Base-by-base conservation (phyloP, 2,888 invertebrate species). In the Agonopterix arenella region DNA sequence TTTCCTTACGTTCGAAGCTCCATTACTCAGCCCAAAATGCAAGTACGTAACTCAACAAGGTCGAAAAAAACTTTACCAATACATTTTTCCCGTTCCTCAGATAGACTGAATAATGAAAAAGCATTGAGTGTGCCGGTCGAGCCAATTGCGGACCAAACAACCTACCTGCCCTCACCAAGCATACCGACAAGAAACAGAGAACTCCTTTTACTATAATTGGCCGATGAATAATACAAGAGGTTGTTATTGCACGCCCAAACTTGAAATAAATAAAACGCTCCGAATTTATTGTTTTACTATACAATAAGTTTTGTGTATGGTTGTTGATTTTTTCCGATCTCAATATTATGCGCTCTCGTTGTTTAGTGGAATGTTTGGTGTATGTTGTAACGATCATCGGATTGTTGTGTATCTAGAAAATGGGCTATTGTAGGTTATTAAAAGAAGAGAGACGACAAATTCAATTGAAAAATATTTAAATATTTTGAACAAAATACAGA, bases 201-300 rank as follows among this genome's bases (percentile, higher is more conserved):
- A 81, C 84, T 84, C 83, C 84, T 84, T 84, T 86, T 78, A 80
- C 80, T 79, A 81, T 89, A 89, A 90, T 89, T 89, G 89, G 86
- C 75, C 80, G 71, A 82, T 90, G 89, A 89, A 90, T 90, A 89
- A 89, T 85, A 89, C 89, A 90, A 80, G 67, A 83, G 83, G 71
- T 78, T 71, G 81, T 86, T 88, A 86, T 82, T 79, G 78, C 73
- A 72, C 62, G 65, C 69, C 69, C 71, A 73, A 81, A 78, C 78
- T 76, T 70, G 77, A 77, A 68, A 76, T 79, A 77, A 80, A 74
- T 52, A 52, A 49, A 52, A 51, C 45, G 44, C 41, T n/a, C 2
- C 8, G 49, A 50, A 46, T 50, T 46, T 50, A 50, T 46, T 50
- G n/a, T 40, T 9, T n/a, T 9, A 9, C 40, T 40, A n/a, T 40